phyloP scores from a whole-genome alignment of 2,113 vertebrate species.

The Scopus umbretta region DNA sequence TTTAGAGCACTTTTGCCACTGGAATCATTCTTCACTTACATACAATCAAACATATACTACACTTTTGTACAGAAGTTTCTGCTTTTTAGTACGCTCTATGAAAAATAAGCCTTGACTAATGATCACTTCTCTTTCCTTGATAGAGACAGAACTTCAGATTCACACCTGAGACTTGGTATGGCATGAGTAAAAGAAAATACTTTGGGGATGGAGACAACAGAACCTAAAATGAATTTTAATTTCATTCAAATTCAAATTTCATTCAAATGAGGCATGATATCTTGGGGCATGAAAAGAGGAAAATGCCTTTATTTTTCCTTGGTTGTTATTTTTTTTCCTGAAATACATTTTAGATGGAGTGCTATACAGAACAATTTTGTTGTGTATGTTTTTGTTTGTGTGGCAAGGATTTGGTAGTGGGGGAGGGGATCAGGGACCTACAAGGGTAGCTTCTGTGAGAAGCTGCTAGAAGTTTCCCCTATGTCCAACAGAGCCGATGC shows the following conservation, averaged over 20 bases:
- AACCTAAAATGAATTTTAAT: background rate
- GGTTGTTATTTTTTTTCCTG: background rate
- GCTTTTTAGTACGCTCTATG: background rate
- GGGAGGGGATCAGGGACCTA: no score
- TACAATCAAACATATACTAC: background rate
- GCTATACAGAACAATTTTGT: background rate
- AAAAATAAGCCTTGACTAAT: background rate
- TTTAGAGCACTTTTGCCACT: background rate
- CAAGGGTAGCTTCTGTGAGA: no score
- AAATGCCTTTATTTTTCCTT: background rate
- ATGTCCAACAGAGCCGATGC: no score
- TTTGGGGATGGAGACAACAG: background rate
- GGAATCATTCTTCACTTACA: background rate
- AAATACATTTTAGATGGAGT: background rate
- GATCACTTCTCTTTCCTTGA: background rate
- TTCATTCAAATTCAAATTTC: no score
- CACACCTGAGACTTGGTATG: background rate
- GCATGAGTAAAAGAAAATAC: background rate
- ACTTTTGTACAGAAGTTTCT: background rate
- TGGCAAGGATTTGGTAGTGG: no score
- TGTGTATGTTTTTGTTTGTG: background rate
- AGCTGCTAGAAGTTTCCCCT: no score
- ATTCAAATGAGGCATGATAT: background rate
- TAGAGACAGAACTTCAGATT: background rate
- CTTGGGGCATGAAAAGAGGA: background rate